These are phyloP conservation scores for Platygyra sinensis DNA, from an alignment of 64 coral and sea anemone genomes.

Conservation along the genomic window DNA sequence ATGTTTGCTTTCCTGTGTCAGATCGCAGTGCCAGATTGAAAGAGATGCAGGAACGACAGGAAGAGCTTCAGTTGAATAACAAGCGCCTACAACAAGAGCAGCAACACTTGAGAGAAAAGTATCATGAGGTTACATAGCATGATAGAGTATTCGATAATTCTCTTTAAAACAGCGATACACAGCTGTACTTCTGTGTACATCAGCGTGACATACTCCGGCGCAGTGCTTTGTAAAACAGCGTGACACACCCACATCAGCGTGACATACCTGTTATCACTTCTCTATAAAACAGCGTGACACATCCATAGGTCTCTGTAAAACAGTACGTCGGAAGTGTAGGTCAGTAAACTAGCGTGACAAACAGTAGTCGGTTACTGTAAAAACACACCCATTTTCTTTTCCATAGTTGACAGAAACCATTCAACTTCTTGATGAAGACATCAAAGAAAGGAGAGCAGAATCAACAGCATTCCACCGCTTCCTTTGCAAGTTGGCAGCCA, in stretches of 20 bases:
- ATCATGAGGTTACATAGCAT: conserved; percentile 61
- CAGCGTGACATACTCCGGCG: no score
- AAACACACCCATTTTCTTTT: not conserved
- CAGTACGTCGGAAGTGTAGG: no score
- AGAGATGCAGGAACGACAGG: conserved; percentile 84
- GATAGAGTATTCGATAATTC: no score
- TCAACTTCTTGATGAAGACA: conserved; percentile 27
- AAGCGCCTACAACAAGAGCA: conserved; percentile 87
- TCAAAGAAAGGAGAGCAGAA: conserved; percentile 22
- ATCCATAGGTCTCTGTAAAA: no score
- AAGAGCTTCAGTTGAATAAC: conserved; percentile 77
- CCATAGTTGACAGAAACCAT: conserved; percentile 11
- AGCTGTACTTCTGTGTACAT: no score
- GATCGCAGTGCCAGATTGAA: conserved; percentile 88
- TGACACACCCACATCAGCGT: not conserved
- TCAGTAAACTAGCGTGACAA: no score
- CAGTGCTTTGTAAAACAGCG: no score
- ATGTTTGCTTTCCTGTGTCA: conserved; percentile 32
- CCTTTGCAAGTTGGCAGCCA: conserved; percentile 19
- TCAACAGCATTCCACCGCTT: not conserved
- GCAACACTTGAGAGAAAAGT: conserved; percentile 77
- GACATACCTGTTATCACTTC: not conserved
- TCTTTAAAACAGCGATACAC: no score
- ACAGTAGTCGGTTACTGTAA: not conserved
- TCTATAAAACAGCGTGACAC: not conserved